Evolutionary conservation across 2,888 invertebrate genomes (phyloP), one percentile per base, ranked within the genome.

Genomic region (Venustoraphidia nigricollis): DNA sequence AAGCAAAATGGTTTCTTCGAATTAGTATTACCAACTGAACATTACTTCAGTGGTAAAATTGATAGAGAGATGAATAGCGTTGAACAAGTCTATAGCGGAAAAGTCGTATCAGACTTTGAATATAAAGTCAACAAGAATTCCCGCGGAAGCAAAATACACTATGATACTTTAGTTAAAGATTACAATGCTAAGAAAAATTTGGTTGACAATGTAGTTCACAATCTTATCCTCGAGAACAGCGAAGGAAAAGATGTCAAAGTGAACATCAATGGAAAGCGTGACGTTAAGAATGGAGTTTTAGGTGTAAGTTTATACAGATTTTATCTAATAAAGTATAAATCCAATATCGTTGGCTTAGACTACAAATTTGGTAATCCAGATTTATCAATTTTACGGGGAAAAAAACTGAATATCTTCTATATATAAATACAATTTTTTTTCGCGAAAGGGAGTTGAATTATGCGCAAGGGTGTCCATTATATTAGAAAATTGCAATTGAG

Each of bases 21-120:
- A 36, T 11, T 75, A 0, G 71, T 69, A 35, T 51, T 81, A 1
- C 75, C 76, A 2, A 68, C 64, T 47, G 68, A 70, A 1, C 63
- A 68, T 34, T 68, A 70, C 44, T 46, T 75, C n/a, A 59, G 62
- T 9, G 61, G 60, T 8, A 71, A 69, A 50, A 48, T 62, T 1
- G 62, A 66, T 44, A 63, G 67, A 17, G 62, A 58, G 1, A 39
- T 59, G 17, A 57, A 58, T n/a, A 47, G 50, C 8, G 57, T 53
- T 2, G 60, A 63, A 13, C 59, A 58, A 3, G 46, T 62, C 5
- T 45, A 54, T 40, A 62, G 59, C 45, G 63, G 61, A 13, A 55
- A 66, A 34, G 46, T 51, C 1, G 46, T 58, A 27, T 38, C 53
- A 1, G 64, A 63, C 41, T 4, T 72, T 2, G 63, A 63, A 38